phyloP scores from a whole-genome alignment of 2,797 vertebrate species.

The Cyclura pinguis region DNA sequence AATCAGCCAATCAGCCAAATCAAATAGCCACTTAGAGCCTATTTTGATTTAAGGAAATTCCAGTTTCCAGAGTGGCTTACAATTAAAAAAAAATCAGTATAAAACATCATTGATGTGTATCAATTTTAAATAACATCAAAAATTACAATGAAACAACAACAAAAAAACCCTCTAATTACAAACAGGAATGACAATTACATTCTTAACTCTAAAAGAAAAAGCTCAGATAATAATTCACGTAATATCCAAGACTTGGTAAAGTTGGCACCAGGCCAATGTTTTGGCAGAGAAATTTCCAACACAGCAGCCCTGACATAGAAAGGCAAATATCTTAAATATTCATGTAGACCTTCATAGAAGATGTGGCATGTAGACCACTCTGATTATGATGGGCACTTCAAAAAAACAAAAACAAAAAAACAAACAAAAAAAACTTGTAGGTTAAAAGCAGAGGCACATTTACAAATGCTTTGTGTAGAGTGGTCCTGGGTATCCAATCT shows the following conservation, averaged over 20 bases:
- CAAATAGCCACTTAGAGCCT: too few relatives aligned
- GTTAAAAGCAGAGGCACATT: background rate
- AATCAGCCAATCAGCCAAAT: background rate
- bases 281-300: background rate
- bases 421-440: too few relatives aligned
- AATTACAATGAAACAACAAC: background rate
- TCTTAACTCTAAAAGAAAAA: background rate
- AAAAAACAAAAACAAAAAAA: background rate
- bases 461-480: background rate
- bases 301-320: background rate
- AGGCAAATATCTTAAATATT: too few relatives aligned
- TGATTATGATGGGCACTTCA: background rate
- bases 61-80: background rate
- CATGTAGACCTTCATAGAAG: too few relatives aligned
- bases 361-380: background rate
- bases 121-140: background rate
- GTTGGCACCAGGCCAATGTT: background rate
- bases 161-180: background rate
- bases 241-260: background rate
- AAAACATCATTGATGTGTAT: background rate
- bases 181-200: background rate
- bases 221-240: background rate
- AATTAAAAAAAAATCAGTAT: background rate
- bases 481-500: background rate
- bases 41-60: background rate